These are phyloP conservation scores for Aplysina aerophoba DNA, from an alignment of 37 sponge, comb jelly and placozoan species.

Conservation along the genomic window DNA sequence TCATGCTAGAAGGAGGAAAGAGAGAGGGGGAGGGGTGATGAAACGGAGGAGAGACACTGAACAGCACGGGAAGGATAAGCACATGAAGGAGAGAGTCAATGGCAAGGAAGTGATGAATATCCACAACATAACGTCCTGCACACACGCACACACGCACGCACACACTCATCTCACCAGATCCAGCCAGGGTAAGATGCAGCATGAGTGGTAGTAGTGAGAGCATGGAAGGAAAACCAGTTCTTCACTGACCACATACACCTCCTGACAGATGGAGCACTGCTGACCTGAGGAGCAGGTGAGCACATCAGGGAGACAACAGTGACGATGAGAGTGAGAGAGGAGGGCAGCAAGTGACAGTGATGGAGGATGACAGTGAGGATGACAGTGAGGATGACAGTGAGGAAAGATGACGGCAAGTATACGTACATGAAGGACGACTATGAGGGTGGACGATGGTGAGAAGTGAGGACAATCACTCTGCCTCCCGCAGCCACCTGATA, in stretches of 20 bases:
- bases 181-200: constrained; percentile 93
- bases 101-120: too few relatives aligned
- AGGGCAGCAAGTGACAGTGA: too few relatives aligned
- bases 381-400: too few relatives aligned
- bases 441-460: constrained; percentile 1
- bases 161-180: constrained; percentile 65
- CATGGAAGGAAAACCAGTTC: constrained; percentile 80
- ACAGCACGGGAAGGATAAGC: too few relatives aligned
- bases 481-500: background rate
- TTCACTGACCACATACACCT: constrained; percentile 65
- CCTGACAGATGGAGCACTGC: constrained; percentile 91
- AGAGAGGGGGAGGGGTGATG: too few relatives aligned
- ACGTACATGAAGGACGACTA: too few relatives aligned
- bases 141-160: constrained; percentile 10
- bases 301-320: background rate
- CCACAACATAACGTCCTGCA: background rate
- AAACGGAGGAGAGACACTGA: too few relatives aligned
- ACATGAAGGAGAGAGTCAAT: background rate
- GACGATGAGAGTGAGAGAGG: background rate
- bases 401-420: too few relatives aligned
- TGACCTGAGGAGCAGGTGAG: constrained; percentile 28
- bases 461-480: constrained; percentile 7
- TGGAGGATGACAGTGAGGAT: too few relatives aligned
- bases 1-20: background rate
- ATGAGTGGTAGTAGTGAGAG: constrained; percentile 79